These are phyloP conservation scores for Myxocyprinus asiaticus DNA, from an alignment of 2,113 vertebrate genomes.

Conservation along the genomic window DNA sequence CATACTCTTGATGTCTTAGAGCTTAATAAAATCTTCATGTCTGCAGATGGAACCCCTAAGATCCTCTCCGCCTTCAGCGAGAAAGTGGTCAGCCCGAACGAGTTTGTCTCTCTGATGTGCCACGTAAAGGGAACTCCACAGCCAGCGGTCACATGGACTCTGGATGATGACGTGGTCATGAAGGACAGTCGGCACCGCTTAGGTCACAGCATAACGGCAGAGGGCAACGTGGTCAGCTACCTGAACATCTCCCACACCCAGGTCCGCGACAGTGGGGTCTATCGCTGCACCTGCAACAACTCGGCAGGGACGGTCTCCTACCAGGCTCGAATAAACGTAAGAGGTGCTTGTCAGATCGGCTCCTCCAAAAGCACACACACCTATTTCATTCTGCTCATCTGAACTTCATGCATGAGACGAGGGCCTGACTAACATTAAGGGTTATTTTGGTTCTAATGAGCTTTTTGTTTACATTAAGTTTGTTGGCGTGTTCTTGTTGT, in stretches of 20 bases:
- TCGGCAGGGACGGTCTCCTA: slow-evolving; percentile 96
- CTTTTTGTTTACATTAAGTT: neutral
- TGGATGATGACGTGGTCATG: slow-evolving; percentile 93
- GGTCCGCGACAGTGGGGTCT: slow-evolving; percentile 95
- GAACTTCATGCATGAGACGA: slow-evolving; percentile 64
- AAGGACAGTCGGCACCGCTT: slow-evolving; percentile 91
- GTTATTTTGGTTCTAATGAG: neutral
- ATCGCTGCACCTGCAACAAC: slow-evolving; percentile 98
- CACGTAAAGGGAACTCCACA: slow-evolving; percentile 94
- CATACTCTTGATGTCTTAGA: no score
- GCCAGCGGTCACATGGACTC: slow-evolving; percentile 89
- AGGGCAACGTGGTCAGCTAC: slow-evolving; percentile 95
- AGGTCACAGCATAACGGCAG: slow-evolving; percentile 91
- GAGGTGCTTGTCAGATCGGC: slow-evolving; percentile 99
- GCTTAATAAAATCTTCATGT: neutral
- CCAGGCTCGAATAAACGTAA: slow-evolving; percentile 99
- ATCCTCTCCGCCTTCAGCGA: slow-evolving; percentile 97
- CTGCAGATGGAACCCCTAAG: slow-evolving; percentile 95
- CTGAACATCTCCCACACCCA: slow-evolving; percentile 95
- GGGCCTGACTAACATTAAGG: slow-evolving; percentile 14
- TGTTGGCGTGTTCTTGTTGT: no score
- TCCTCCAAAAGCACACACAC: slow-evolving; percentile 86
- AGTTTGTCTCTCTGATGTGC: slow-evolving; percentile 92
- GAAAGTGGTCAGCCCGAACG: slow-evolving; percentile 93
- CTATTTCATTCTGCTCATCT: slow-evolving; percentile 69